These are phyloP conservation scores for Mareca strepera DNA, from an alignment of 2,797 vertebrate genomes.

Conservation along the genomic window DNA sequence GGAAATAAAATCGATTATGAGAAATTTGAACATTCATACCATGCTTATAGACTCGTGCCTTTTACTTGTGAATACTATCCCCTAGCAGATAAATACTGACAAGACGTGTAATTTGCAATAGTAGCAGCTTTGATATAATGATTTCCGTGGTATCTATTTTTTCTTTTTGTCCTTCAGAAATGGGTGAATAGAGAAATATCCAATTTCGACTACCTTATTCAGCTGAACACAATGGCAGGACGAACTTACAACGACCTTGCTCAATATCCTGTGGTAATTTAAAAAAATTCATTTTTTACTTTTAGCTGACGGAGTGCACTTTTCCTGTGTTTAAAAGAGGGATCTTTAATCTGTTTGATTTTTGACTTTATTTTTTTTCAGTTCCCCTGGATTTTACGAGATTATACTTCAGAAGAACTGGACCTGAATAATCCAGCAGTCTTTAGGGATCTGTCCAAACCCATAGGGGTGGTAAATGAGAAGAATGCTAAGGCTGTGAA, in stretches of 20 bases:
- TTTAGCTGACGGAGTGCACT: neutral
- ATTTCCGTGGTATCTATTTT: slow-evolving; percentile 15
- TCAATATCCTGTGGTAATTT: slow-evolving; percentile 94
- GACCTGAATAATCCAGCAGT: slow-evolving; percentile 90
- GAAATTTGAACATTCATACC: neutral
- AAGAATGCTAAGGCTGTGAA: slow-evolving; percentile 91
- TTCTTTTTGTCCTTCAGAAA: slow-evolving; percentile 83
- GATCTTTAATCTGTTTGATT: neutral
- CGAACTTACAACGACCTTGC: slow-evolving; percentile 96
- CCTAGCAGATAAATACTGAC: neutral
- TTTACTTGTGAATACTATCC: neutral
- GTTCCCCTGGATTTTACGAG: slow-evolving; percentile 95
- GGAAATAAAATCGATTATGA: neutral
- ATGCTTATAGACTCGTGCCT: neutral
- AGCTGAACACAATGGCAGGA: slow-evolving; percentile 97
- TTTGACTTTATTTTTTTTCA: slow-evolving; percentile 49
- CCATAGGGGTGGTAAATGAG: slow-evolving; percentile 92
- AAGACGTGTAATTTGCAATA: neutral
- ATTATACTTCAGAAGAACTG: slow-evolving; percentile 95
- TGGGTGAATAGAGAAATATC: slow-evolving; percentile 98
- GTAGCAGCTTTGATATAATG: neutral
- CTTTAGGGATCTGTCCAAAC: slow-evolving; percentile 95
- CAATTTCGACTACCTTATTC: slow-evolving; percentile 98
- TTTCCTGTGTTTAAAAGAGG: neutral
- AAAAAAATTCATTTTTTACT: neutral